These are phyloP conservation scores for Megalopta genalis DNA, from an alignment of 1,140 invertebrate genomes.

Conservation along the genomic window DNA sequence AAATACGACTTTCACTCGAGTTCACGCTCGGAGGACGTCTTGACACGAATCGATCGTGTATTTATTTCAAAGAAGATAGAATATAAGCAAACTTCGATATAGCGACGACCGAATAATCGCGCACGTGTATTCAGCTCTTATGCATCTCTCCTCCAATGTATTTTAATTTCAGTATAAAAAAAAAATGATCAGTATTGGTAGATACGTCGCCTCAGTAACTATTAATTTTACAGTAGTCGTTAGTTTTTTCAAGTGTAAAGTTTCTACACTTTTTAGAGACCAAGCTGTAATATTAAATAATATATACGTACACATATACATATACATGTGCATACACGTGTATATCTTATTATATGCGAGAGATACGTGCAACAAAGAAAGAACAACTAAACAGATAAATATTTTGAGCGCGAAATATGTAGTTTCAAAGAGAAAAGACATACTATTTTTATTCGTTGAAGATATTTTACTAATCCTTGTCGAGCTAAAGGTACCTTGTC, in stretches of 20 bases:
- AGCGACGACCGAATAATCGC: neutral
- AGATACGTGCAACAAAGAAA: slow-evolving; percentile 47
- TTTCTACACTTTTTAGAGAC: slow-evolving; percentile 34
- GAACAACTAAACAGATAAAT: slow-evolving; percentile 36
- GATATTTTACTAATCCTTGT: slow-evolving; percentile 69
- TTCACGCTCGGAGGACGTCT: neutral
- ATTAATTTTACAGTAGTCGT: slow-evolving; percentile 27
- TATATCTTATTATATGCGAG: slow-evolving; percentile 19
- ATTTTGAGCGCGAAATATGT: slow-evolving; percentile 38
- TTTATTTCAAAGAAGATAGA: slow-evolving; percentile 23
- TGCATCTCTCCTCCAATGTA: neutral
- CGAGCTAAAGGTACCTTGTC: slow-evolving; percentile 43
- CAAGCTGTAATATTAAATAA: slow-evolving; percentile 31
- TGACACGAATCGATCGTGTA: slow-evolving; percentile 15
- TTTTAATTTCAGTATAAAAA: slow-evolving; percentile 28
- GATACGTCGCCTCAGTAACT: slow-evolving; percentile 1
- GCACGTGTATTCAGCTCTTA: slow-evolving; percentile 3
- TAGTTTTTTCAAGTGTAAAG: slow-evolving; percentile 8
- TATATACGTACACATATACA: no score
- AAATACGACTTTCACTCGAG: neutral
- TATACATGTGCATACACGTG: neutral
- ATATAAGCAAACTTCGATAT: slow-evolving; percentile 27
- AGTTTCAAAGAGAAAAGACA: slow-evolving; percentile 50
- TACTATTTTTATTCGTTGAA: slow-evolving; percentile 67
- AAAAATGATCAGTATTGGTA: slow-evolving; percentile 40